Evolutionary conservation across 2,888 invertebrate genomes (phyloP), one percentile per base, ranked within the genome.

Genomic region (Coremacera marginata): DNA sequence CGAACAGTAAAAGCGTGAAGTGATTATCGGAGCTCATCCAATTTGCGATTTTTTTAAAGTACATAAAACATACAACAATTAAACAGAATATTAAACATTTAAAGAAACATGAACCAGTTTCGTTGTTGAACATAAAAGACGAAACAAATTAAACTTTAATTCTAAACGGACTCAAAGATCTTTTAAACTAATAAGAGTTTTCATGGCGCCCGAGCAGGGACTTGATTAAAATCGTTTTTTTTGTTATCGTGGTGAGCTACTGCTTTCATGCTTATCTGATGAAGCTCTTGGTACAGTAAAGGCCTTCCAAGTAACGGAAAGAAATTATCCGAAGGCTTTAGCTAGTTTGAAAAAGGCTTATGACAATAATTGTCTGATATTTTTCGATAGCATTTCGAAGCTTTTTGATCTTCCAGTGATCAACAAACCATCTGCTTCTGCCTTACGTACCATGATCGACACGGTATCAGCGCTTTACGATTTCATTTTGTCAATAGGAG

Each of bases 301-400:
- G 14, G 78, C 79, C 1, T 81, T 70, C 19, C 78, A 80, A 49
- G 70, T 80, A 16, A 60, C 76, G 0, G 78, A 78, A n/a, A 49
- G 70, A 63, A 81, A 80, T 71, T 79, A 76, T 65, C 68, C 77
- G n/a, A 79, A 81, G 68, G 78, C 79, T 3, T 62, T 78, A 19
- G 67, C 52, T 3, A 76, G 74, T 55, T 57, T 80, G 14, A 79
- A 77, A 70, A 76, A 55, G 67, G 78, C 77, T 22, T 80, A 80
- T 37, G 78, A 80, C 31, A 81, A n/a, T n/a, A n/a, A 79, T 68
- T 80, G 78, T 71, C 52, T 79, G 3, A 81, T 82, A 76, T 79
- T 80, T 78, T 80, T 70, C 22, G 77, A 81, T 31, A 80, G 74
- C 44, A 74, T 80, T 37, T 62, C 77, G 9, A 78, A 76, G 57